Conservation (phyloP, 2,113 vertebrate genomes). For the Apaloderma vittatum region DNA sequence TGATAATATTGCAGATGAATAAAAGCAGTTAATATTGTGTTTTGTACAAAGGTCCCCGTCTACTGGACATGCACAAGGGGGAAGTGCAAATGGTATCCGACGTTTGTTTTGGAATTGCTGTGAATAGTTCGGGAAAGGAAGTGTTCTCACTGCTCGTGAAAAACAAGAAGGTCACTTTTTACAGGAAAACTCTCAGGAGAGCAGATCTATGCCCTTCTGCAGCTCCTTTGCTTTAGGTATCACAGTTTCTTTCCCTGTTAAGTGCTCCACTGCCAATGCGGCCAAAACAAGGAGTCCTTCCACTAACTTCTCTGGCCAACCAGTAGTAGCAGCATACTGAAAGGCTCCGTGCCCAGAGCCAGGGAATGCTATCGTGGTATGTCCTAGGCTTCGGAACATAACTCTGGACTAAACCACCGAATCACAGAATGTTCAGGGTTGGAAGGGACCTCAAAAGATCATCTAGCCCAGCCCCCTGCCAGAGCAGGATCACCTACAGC, state of each 20-base stretch:
- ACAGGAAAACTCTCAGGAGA: background rate
- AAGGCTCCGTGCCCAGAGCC: background rate
- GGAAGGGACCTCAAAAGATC: too few relatives aligned
- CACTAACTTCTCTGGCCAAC: background rate
- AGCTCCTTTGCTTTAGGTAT: background rate
- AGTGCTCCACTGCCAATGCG: background rate
- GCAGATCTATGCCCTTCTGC: background rate
- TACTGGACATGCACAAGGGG: fast-evolving
- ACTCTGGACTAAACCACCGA: background rate
- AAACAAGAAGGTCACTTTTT: background rate
- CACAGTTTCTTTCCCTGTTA: background rate
- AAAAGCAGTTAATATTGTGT: background rate
- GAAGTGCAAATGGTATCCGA: background rate
- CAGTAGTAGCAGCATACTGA: background rate
- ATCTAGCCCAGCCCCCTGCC: too few relatives aligned
- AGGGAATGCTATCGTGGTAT: background rate
- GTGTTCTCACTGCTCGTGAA: background rate
- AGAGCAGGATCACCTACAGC: too few relatives aligned
- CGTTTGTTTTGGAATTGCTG: background rate
- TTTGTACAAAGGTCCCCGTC: background rate
- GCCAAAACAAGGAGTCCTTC: background rate
- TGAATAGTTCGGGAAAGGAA: background rate
- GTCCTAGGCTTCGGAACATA: background rate
- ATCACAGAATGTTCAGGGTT: too few relatives aligned
- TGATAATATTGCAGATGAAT: background rate